These are phyloP conservation scores for Acromyrmex echinatior DNA, from an alignment of 1,140 invertebrate species.

Conservation along the genomic window DNA sequence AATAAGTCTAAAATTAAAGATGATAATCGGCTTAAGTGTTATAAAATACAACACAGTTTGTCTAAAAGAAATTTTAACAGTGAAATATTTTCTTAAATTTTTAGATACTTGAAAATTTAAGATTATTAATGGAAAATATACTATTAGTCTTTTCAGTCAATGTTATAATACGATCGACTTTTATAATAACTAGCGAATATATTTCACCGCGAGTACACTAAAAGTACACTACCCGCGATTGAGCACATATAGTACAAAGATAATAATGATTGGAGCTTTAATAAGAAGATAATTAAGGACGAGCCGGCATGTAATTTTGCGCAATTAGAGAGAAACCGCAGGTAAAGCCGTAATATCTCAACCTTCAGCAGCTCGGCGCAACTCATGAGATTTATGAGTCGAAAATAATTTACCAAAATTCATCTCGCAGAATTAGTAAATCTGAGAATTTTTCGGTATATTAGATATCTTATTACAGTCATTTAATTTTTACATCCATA, in stretches of 20 bases:
- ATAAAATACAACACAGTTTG: neutral
- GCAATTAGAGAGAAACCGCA: constrained; percentile 63
- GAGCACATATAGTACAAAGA: constrained; percentile 14
- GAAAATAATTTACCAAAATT: constrained; percentile 44
- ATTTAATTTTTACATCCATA: neutral
- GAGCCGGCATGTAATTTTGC: constrained; percentile 62
- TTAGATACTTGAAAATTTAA: neutral
- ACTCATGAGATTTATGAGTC: constrained; percentile 42
- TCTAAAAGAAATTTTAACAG: neutral
- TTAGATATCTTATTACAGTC: neutral
- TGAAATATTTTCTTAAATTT: neutral
- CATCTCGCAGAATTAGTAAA: constrained; percentile 10
- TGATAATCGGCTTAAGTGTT: neutral
- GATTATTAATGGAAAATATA: neutral
- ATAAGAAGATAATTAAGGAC: constrained; percentile 29
- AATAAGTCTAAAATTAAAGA: neutral
- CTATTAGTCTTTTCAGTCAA: neutral
- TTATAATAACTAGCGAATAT: constrained; percentile 39
- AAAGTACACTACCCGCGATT: neutral
- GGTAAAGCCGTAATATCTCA: constrained; percentile 51
- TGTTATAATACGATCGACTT: neutral
- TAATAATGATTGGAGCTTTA: constrained; percentile 38
- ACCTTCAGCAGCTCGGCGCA: constrained; percentile 32
- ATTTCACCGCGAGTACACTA: neutral
- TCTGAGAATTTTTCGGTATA: constrained; percentile 16